Percentiles rank a stretch among this genome's conserved stretches.
Evolutionary conservation across 2,797 vertebrate species (phyloP).

Genomic region (Eulemur coronatus): DNA sequence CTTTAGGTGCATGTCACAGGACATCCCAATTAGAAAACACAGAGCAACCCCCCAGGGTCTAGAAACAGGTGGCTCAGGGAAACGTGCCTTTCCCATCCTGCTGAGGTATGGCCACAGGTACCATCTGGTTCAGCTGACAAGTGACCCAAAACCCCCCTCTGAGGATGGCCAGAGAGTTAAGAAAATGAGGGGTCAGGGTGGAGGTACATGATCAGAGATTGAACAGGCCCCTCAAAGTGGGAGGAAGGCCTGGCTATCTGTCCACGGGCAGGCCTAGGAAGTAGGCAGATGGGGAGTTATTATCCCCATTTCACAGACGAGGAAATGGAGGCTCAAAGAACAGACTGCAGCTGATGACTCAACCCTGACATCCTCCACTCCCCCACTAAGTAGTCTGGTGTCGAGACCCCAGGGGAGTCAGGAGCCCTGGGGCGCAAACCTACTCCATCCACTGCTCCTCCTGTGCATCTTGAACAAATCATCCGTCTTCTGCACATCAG

Average conservation of each 20-base stretch:
- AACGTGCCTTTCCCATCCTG: neutral
- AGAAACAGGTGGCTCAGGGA: neutral
- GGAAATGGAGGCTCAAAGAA: neutral
- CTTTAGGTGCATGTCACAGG: neutral
- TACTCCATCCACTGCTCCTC: neutral
- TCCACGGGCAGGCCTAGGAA: neutral
- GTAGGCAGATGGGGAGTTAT: neutral
- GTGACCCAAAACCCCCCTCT: neutral
- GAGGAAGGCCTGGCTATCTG: neutral
- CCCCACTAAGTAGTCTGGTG: fast-evolving
- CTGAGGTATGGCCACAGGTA: neutral
- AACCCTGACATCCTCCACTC: neutral
- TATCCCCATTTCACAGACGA: neutral
- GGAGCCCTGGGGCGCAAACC: neutral
- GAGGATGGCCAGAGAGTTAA: neutral
- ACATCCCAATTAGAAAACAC: neutral
- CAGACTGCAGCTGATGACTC: neutral
- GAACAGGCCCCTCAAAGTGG: neutral
- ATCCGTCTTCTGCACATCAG: neutral
- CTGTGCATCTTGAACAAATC: neutral
- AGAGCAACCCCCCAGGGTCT: neutral
- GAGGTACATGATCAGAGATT: neutral
- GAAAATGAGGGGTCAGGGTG: neutral
- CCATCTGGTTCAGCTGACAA: neutral
- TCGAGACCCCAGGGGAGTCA: neutral